These are phyloP conservation scores for Pomacea maculata DNA, from an alignment of 1,140 invertebrate genomes.

Conservation along the genomic window DNA sequence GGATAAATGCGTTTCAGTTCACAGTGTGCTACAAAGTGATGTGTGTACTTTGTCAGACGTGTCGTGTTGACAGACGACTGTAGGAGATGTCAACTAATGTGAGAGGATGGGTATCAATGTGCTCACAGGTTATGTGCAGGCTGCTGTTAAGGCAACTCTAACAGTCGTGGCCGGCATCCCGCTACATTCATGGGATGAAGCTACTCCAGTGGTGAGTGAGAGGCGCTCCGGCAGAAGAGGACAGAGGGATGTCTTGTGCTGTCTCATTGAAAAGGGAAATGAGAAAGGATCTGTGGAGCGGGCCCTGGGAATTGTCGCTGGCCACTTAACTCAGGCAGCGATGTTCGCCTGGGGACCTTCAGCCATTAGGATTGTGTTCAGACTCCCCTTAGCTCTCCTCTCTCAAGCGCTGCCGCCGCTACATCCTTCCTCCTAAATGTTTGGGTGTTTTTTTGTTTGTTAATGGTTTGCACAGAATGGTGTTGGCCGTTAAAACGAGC, in stretches of 20 bases:
- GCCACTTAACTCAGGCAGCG: slow-evolving; percentile 10
- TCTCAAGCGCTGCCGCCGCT: not conserved
- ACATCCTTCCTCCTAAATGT: not conserved
- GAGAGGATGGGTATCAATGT: too few species aligned
- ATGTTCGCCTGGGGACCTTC: slow-evolving; percentile 1
- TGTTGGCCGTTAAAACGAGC: not conserved
- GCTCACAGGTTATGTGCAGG: too few species aligned
- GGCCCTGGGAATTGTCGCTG: not conserved
- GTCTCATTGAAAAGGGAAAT: slow-evolving; percentile 21
- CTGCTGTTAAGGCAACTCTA: too few species aligned
- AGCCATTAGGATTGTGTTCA: slow-evolving; percentile 12
- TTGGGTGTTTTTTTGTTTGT: not conserved
- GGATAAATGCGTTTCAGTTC: too few species aligned
- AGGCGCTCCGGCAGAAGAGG: too few species aligned
- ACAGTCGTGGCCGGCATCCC: too few species aligned
- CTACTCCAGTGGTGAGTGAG: too few species aligned
- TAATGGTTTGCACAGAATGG: not conserved
- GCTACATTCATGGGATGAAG: too few species aligned
- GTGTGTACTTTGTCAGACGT: too few species aligned
- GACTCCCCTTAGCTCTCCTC: not conserved
- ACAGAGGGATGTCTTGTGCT: not conserved
- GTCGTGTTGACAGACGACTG: too few species aligned
- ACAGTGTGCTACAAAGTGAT: too few species aligned
- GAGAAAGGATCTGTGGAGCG: slow-evolving; percentile 14
- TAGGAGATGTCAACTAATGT: too few species aligned